Evolutionary conservation across 1,140 invertebrate genomes (phyloP), one percentile per base, ranked within the genome.

Genomic region (Papilio aristodemus): DNA sequence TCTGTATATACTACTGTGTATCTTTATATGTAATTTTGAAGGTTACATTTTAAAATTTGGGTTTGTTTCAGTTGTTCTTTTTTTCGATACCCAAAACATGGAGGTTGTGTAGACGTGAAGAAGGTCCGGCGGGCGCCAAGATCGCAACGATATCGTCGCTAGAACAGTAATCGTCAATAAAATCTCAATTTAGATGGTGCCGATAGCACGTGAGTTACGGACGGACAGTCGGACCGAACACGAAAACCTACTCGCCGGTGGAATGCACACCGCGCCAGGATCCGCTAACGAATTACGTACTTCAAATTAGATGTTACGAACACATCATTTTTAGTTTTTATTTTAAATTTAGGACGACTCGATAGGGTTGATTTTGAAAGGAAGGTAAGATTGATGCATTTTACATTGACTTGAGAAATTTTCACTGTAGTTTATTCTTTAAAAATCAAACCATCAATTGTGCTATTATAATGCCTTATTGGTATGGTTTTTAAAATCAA

Each of bases 161-260:
- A 91, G 87, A 89, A 90, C 89, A 89, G 86, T 89, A 91, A 91
- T 91, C 87, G 87, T 86, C 89, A 91, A 91, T 91, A 90, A 91
- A 91, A 91, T 91, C 89, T 91, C 87, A 90, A 91, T 91, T 90
- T 91, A 91, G 89, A 91, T 91, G 86, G 87, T 81, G 84, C 78
- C 86, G 89, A 91, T 91, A 91, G 74, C 79, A 80, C 57, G 83
- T 91, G 87, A 91, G 83, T 86, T 91, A 90, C 87, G 89, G 83
- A 86, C 87, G 86, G 82, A 81, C 87, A 82, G 78, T 77, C 82
- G 62, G 78, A 75, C 81, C 70, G 83, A 87, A 91, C 89, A 91
- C 87, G 89, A 88, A 91, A 91, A 90, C 85, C 88, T 90, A 90
- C 89, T 90, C 84, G 84, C 75, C 83, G 73, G 68, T 81, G 87